Evolutionary conservation across 2,797 vertebrate species (phyloP).

Genomic region (Sylvia borin): DNA sequence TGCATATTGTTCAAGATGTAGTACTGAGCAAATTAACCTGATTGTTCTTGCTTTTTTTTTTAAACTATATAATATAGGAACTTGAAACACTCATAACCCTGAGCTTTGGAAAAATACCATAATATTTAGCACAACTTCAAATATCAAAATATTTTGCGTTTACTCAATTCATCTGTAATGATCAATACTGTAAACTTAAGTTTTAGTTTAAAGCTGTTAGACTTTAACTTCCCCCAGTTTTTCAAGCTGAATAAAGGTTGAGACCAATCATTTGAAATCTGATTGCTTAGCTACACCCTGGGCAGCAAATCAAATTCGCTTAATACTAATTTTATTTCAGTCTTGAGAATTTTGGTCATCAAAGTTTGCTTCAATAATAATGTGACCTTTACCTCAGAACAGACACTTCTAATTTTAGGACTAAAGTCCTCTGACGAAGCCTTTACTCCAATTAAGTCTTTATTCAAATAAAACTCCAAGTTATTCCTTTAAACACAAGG

Average conservation of each 20-base stretch:
- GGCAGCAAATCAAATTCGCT: slow-evolving; percentile 23
- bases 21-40: background rate
- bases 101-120: background rate
- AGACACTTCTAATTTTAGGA: slow-evolving; percentile 5
- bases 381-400: slow-evolving; percentile 2
- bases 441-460: background rate
- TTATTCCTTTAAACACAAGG: background rate
- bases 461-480: background rate
- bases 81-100: background rate
- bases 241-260: slow-evolving; percentile 18
- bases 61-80: background rate
- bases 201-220: slow-evolving; percentile 3
- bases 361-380: slow-evolving; percentile 23
- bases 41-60: background rate
- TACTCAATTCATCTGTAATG: background rate
- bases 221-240: slow-evolving; percentile 2
- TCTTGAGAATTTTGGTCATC: slow-evolving; percentile 39
- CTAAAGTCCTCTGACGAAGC: background rate
- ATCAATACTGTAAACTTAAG: background rate
- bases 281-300: slow-evolving; percentile 10
- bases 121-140: background rate
- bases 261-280: slow-evolving; percentile 28
- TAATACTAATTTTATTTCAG: slow-evolving; percentile 37
- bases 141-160: background rate
- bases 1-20: background rate